These are phyloP conservation scores for Chironomus striatipennis DNA, from an alignment of 1,140 invertebrate species.

Conservation along the genomic window DNA sequence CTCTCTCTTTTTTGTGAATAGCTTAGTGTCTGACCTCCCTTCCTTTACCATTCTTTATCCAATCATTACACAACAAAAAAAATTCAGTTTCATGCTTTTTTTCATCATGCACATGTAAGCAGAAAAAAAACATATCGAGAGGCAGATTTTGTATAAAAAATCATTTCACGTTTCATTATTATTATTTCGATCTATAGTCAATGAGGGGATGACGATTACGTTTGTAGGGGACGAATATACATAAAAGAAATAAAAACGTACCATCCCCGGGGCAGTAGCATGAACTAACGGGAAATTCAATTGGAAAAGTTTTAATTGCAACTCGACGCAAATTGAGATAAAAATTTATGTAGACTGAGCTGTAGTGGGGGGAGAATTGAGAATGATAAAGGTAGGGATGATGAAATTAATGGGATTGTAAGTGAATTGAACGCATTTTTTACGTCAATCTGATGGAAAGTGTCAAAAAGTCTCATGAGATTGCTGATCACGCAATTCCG, in stretches of 20 bases:
- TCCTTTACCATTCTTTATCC: background rate
- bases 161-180: slow-evolving; percentile 14
- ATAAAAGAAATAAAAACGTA: too few relatives aligned
- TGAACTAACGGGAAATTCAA: slow-evolving; percentile 19
- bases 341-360: background rate
- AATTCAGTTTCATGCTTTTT: background rate
- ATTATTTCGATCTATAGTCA: background rate
- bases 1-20: too few relatives aligned
- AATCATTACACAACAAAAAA: background rate
- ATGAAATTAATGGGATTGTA: too few relatives aligned
- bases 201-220: background rate
- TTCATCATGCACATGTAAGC: background rate
- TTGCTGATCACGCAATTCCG: too few relatives aligned
- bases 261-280: background rate
- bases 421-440: background rate
- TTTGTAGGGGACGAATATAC: too few relatives aligned
- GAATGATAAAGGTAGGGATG: too few relatives aligned
- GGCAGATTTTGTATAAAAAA: background rate
- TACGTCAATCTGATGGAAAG: background rate
- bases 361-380: too few relatives aligned
- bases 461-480: background rate
- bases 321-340: background rate
- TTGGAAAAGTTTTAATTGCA: slow-evolving; percentile 23
- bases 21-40: background rate
- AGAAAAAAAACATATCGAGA: background rate